phyloP scores from a whole-genome alignment of 2,113 vertebrate genomes.

The Mohoua ochrocephala region DNA sequence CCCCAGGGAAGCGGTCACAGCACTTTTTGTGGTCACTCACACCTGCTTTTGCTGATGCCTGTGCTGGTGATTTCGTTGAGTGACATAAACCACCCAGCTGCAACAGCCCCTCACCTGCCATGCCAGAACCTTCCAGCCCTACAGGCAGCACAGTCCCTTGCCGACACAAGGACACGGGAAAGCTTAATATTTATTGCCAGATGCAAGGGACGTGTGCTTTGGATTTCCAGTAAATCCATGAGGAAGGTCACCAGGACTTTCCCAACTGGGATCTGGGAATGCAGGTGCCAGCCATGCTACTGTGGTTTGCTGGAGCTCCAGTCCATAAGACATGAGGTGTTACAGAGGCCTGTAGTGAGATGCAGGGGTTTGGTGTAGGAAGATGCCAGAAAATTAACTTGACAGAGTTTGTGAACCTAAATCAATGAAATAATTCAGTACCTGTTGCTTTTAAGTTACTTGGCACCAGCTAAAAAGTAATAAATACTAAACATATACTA shows the following conservation, averaged over 20 bases:
- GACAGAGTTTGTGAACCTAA: no score
- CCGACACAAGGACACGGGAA: neutral
- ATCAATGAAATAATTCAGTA: neutral
- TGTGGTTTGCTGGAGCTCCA: neutral
- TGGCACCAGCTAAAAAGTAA: no score
- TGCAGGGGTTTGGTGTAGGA: neutral
- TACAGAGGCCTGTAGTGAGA: no score
- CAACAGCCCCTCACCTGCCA: fast-evolving
- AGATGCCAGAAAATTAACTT: neutral
- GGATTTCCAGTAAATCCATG: neutral
- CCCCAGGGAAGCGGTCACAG: no score
- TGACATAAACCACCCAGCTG: neutral
- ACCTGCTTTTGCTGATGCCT: neutral
- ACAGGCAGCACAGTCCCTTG: neutral
- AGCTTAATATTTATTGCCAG: neutral
- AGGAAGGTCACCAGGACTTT: neutral
- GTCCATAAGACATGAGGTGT: no score
- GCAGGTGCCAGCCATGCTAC: neutral
- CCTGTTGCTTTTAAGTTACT: neutral
- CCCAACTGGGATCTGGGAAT: neutral
- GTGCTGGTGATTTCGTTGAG: neutral
- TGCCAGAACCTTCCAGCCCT: neutral
- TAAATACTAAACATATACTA: no score
- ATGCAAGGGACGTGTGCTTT: neutral
- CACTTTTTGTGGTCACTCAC: neutral